Percentiles rank a stretch among this genome's conserved stretches.
Conservation (phyloP, 2,888 invertebrate species). For the Polymixis flavicincta region DNA sequence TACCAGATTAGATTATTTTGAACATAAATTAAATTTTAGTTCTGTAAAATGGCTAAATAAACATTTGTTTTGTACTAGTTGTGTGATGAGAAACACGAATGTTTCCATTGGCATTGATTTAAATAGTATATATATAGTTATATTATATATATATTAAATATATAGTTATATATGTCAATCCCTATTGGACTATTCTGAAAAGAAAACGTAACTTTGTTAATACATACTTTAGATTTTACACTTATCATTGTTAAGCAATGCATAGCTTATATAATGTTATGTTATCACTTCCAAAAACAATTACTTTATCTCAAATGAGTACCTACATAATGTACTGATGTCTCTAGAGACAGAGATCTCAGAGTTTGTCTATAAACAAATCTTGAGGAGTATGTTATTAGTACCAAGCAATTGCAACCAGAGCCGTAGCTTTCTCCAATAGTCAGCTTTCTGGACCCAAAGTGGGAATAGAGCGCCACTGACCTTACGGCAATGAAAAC, state of each 20-base stretch:
- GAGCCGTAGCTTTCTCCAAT: background rate
- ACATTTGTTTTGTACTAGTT: background rate
- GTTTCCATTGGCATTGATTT: too few species aligned
- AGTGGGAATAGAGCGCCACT: background rate
- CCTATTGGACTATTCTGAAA: background rate
- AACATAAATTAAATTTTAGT: background rate
- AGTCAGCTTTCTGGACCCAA: background rate
- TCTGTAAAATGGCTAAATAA: background rate
- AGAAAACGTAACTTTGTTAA: background rate
- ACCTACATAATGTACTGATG: background rate
- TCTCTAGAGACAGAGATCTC: too few species aligned
- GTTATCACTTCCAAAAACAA: slow-evolving; percentile 18
- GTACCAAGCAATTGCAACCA: background rate
- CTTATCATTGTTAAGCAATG: background rate
- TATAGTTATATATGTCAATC: too few species aligned
- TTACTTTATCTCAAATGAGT: slow-evolving; percentile 16
- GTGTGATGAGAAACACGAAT: too few species aligned
- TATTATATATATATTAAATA: too few species aligned
- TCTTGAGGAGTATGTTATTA: background rate
- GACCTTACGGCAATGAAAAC: background rate
- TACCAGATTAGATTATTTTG: background rate
- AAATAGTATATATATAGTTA: too few species aligned
- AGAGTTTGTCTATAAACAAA: background rate
- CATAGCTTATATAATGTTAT: background rate
- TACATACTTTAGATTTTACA: background rate